These are phyloP conservation scores for Drosophila sucinea DNA, from an alignment of 1,140 invertebrate genomes.

Conservation along the genomic window DNA sequence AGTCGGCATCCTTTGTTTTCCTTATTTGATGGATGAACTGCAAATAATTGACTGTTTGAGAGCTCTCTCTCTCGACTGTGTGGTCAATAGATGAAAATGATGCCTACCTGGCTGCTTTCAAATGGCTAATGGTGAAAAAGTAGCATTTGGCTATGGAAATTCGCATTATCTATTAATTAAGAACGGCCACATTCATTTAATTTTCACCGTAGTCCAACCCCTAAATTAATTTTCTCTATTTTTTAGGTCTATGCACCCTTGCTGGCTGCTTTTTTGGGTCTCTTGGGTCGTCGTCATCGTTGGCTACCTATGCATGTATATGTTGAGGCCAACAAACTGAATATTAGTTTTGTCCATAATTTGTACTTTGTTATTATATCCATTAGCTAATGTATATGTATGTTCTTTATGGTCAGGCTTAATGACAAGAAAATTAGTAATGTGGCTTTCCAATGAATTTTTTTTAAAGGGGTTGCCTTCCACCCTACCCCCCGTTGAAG, in stretches of 20 bases:
- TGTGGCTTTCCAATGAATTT: slow-evolving; percentile 9
- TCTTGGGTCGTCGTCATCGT: background rate
- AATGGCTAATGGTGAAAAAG: slow-evolving; percentile 26
- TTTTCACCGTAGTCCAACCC: background rate
- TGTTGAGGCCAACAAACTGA: background rate
- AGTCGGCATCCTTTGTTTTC: slow-evolving; percentile 40
- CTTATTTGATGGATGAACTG: slow-evolving; percentile 49
- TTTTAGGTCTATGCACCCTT: background rate
- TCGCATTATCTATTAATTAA: slow-evolving; percentile 17
- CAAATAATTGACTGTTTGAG: slow-evolving; percentile 38
- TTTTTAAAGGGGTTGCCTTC: background rate
- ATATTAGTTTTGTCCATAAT: slow-evolving; percentile 14
- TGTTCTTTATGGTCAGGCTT: slow-evolving; percentile 2
- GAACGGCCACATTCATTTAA: background rate
- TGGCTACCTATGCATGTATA: background rate
- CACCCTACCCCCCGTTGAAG: background rate
- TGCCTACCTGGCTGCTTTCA: slow-evolving; percentile 29
- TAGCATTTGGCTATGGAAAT: background rate
- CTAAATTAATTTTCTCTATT: slow-evolving; percentile 9
- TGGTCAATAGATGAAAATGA: slow-evolving; percentile 27
- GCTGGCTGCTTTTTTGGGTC: no score
- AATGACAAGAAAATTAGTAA: slow-evolving; percentile 1
- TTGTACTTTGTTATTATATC: background rate
- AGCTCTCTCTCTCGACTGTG: slow-evolving; percentile 1
- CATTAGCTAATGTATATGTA: slow-evolving; percentile 4